These are phyloP conservation scores for Anthoscopus minutus DNA, from an alignment of 2,113 vertebrate species.

Conservation along the genomic window DNA sequence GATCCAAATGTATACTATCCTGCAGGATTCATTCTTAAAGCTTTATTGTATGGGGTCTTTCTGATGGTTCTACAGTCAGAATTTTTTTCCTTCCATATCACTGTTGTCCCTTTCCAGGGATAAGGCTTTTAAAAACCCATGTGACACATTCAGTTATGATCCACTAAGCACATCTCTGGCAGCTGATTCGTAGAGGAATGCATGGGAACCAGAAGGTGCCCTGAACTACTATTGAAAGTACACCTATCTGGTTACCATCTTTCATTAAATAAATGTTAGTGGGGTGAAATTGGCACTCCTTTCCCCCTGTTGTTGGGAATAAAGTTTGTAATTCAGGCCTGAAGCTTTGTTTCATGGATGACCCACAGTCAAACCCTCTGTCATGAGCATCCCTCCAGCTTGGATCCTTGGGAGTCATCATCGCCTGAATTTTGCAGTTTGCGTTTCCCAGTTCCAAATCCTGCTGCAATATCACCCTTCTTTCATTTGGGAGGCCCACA, in stretches of 20 bases:
- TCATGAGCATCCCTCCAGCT: neutral
- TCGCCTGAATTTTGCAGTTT: neutral
- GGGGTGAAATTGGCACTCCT: neutral
- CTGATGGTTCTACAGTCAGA: neutral
- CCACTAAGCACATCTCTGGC: neutral
- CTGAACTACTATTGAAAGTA: neutral
- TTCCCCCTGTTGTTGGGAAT: fast-evolving
- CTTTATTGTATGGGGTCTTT: neutral
- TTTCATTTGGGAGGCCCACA: neutral
- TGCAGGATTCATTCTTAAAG: neutral
- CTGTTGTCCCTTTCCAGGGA: neutral
- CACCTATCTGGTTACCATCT: neutral
- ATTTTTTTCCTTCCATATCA: neutral
- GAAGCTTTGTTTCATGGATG: neutral
- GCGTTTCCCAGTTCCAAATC: neutral
- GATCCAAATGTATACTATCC: neutral
- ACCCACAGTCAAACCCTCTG: neutral
- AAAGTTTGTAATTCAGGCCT: neutral
- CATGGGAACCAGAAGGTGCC: neutral
- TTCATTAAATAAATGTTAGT: neutral
- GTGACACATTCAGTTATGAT: neutral
- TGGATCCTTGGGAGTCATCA: neutral
- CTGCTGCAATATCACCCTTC: neutral
- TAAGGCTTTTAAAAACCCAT: neutral
- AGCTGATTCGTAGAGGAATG: neutral